Percentiles rank a stretch among this genome's conserved stretches.
These are phyloP conservation scores for Neotoma lepida DNA, from an alignment of 2,113 vertebrate species.

Conservation along the genomic window DNA sequence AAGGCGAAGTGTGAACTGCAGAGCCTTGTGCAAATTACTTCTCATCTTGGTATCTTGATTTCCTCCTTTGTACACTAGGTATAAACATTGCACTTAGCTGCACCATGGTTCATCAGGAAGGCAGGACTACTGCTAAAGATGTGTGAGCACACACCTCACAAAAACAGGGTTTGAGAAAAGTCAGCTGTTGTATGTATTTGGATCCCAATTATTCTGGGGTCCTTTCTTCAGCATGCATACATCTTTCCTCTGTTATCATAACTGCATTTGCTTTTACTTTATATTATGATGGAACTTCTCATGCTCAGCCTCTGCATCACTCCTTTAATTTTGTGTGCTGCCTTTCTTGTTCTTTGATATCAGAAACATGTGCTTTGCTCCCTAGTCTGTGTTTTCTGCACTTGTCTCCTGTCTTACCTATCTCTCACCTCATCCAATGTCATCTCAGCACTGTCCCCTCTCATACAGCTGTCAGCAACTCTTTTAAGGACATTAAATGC, in stretches of 20 bases:
- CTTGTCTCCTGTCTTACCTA: background rate
- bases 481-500: background rate
- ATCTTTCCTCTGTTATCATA: background rate
- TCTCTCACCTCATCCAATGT: background rate
- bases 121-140: background rate
- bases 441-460: background rate
- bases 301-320: background rate
- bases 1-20: background rate
- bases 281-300: background rate
- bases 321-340: constrained; percentile 24
- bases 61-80: background rate
- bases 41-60: background rate
- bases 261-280: constrained; percentile 50
- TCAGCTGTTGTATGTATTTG: background rate
- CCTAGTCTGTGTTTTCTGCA: background rate
- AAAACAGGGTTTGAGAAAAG: background rate
- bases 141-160: background rate
- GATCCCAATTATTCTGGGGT: background rate
- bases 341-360: background rate
- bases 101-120: background rate
- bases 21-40: background rate
- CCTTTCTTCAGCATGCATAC: background rate
- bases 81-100: background rate
- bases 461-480: background rate
- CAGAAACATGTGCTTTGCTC: background rate